phyloP scores from a whole-genome alignment of 2,113 vertebrate genomes.

The Daphoenositta chrysoptera region DNA sequence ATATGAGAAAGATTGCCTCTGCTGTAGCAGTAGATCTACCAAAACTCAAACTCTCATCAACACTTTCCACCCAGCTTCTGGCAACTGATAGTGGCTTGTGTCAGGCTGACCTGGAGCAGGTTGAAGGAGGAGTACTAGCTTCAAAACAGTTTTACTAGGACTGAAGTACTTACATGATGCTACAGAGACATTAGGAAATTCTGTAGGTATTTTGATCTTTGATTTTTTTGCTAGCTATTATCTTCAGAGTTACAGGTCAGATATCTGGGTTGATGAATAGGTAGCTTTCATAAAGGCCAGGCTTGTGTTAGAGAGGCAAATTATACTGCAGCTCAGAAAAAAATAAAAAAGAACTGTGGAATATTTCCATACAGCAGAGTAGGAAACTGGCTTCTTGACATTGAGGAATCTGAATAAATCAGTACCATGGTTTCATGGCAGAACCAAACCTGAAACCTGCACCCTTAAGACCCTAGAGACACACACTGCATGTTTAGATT shows the following conservation, averaged over 20 bases:
- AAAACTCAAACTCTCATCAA: not conserved
- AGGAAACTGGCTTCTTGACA: not conserved
- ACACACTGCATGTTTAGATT: fast-evolving
- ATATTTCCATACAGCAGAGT: not conserved
- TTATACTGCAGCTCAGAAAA: not conserved
- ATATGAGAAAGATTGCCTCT: not conserved
- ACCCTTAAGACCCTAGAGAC: not conserved
- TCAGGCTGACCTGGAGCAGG: not conserved
- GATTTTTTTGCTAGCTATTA: not conserved
- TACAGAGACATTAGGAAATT: not conserved
- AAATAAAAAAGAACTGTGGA: not conserved
- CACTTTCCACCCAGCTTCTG: not conserved
- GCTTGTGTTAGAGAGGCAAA: not conserved
- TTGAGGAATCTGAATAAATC: not conserved
- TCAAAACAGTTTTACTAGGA: not conserved
- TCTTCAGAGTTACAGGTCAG: not conserved
- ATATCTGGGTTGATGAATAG: not conserved
- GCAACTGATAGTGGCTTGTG: not conserved
- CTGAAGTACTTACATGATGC: not conserved
- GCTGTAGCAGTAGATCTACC: not conserved
- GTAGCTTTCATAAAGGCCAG: not conserved
- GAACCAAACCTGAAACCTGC: not conserved
- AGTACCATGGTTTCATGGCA: not conserved
- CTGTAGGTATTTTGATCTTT: not conserved
- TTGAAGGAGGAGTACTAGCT: not conserved